These are phyloP conservation scores for Tachyglossus aculeatus DNA, from an alignment of 2,797 vertebrate genomes.

Conservation along the genomic window DNA sequence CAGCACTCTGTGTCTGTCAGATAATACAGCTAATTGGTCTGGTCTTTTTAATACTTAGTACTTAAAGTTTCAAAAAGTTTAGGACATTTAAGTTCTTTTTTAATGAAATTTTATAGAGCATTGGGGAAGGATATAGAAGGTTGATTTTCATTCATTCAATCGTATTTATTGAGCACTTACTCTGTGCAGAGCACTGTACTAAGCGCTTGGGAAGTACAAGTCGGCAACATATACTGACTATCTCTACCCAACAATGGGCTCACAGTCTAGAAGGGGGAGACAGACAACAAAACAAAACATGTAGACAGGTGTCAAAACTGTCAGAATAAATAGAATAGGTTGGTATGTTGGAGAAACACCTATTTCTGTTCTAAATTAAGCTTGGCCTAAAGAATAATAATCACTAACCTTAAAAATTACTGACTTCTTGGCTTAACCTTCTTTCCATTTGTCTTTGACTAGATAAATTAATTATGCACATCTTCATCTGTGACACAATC, in stretches of 20 bases:
- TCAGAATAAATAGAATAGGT: too few species aligned
- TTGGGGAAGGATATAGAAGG: slow-evolving; percentile 11
- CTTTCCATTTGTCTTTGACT: slow-evolving; percentile 58
- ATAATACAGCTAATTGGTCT: background rate
- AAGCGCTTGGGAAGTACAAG: too few species aligned
- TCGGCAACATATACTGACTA: too few species aligned
- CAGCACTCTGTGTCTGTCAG: background rate
- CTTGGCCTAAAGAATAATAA: slow-evolving; percentile 47
- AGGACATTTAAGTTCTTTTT: background rate
- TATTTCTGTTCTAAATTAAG: slow-evolving; percentile 16
- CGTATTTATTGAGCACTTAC: too few species aligned
- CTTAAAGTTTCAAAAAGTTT: background rate
- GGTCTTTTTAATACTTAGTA: background rate
- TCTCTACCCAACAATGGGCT: too few species aligned
- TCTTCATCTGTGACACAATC: slow-evolving; percentile 59
- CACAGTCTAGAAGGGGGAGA: too few species aligned
- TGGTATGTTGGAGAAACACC: slow-evolving; percentile 23
- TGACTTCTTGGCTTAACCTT: slow-evolving; percentile 30
- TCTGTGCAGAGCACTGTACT: too few species aligned
- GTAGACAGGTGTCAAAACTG: too few species aligned
- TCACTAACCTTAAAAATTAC: slow-evolving; percentile 46
- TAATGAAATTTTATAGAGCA: background rate
- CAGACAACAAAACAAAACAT: too few species aligned
- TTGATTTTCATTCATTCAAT: too few species aligned
- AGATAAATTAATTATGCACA: slow-evolving; percentile 56